These are phyloP conservation scores for Thecocarcelia acutangulata DNA, from an alignment of 2,888 invertebrate species.

Conservation along the genomic window DNA sequence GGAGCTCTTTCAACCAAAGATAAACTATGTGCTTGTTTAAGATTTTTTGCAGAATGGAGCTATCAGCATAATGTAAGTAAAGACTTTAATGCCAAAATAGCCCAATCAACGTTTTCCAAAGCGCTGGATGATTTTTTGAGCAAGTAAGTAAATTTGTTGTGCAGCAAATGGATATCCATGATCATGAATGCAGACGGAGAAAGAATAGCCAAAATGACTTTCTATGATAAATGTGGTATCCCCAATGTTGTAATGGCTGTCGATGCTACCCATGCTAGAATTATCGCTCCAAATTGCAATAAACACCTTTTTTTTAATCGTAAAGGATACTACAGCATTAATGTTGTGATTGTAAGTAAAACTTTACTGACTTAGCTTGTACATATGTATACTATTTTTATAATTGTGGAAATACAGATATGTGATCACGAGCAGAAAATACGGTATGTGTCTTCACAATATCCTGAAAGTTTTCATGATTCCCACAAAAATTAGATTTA, in stretches of 20 bases:
- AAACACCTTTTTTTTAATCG: background rate
- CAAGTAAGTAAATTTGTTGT: background rate
- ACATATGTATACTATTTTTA: background rate
- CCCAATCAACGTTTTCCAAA: too few species aligned
- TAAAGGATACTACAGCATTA: background rate
- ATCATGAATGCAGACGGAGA: background rate
- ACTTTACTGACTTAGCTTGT: background rate
- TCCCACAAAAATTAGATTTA: background rate
- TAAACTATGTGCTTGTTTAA: slow-evolving; percentile 14
- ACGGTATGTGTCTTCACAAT: slow-evolving; percentile 7
- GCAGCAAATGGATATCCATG: slow-evolving; percentile 11
- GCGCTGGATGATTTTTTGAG: too few species aligned
- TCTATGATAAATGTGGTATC: slow-evolving; percentile 8
- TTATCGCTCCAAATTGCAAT: background rate
- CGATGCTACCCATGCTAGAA: background rate
- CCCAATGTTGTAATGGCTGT: slow-evolving; percentile 4
- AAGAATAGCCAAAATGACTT: background rate
- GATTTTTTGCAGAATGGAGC: background rate
- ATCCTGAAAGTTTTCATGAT: too few species aligned
- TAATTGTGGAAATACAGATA: slow-evolving; percentile 9
- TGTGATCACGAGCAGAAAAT: slow-evolving; percentile 3
- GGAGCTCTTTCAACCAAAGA: slow-evolving; percentile 18
- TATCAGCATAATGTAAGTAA: slow-evolving; percentile 6
- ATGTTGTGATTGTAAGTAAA: background rate
- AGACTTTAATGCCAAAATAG: slow-evolving; percentile 2